Evolutionary conservation across 2,113 vertebrate genomes (phyloP).

Genomic region (Natator depressus): DNA sequence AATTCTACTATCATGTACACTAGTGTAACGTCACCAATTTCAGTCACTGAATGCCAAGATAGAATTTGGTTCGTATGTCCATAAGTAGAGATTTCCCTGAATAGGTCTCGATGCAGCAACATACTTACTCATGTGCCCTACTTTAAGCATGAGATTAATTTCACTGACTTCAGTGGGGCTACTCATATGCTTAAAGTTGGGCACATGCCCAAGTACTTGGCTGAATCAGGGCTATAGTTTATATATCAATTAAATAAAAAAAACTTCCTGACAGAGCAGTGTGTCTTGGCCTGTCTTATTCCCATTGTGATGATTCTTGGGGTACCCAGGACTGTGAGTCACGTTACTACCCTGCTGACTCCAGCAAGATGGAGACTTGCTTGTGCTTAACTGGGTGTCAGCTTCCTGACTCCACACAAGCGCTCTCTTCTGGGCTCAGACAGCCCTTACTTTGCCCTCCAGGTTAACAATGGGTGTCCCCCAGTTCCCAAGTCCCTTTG

Average conservation of each 20-base stretch:
- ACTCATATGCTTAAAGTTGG: background rate
- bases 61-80: background rate
- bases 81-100: background rate
- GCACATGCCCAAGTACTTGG: background rate
- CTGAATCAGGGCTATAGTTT: conserved; percentile 13
- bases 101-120: background rate
- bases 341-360: background rate
- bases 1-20: background rate
- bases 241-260: conserved; percentile 24
- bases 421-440: background rate
- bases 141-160: background rate
- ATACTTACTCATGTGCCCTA: background rate
- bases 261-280: background rate
- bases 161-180: background rate
- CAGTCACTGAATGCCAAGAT: background rate
- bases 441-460: background rate
- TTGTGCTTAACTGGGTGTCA: background rate
- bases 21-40: background rate
- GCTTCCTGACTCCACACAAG: background rate
- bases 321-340: background rate
- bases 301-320: background rate
- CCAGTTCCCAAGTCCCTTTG: background rate
- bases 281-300: background rate
- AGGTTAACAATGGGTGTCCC: background rate
- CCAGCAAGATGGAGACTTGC: background rate